Evolutionary conservation across 2,888 invertebrate genomes (phyloP).

Genomic region (Lamproptera curius): DNA sequence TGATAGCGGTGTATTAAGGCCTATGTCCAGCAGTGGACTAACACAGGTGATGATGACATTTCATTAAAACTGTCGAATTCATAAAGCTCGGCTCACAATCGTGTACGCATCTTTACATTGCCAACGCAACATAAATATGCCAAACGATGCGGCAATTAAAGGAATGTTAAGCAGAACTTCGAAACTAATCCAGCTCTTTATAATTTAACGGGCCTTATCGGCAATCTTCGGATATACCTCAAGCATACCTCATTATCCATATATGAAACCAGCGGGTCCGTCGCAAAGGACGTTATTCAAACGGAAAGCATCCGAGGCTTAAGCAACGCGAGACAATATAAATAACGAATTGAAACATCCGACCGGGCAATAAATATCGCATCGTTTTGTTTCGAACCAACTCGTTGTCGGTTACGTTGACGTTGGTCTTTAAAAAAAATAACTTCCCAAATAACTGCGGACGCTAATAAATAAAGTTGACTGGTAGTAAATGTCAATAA

Average conservation of each 20-base stretch:
- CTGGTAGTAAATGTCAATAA: conserved; percentile 77
- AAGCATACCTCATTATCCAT: conserved; percentile 45
- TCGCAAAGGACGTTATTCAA: conserved; percentile 64
- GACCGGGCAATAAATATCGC: conserved; percentile 64
- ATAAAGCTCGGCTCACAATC: too few species aligned
- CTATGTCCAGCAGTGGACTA: too few species aligned
- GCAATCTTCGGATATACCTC: conserved; percentile 34
- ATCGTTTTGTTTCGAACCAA: conserved; percentile 70
- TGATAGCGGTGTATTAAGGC: too few species aligned
- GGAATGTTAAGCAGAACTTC: conserved; percentile 33
- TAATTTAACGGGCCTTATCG: conserved; percentile 30
- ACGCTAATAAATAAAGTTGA: conserved; percentile 68
- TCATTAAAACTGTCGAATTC: too few species aligned
- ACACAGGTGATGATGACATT: too few species aligned
- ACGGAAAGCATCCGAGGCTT: conserved; percentile 50
- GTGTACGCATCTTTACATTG: too few species aligned
- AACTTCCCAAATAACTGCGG: conserved; percentile 72
- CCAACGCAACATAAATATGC: conserved; percentile 31
- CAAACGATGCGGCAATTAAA: conserved; percentile 25
- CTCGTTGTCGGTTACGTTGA: too few species aligned
- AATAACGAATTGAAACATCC: conserved; percentile 74
- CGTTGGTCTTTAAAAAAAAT: conserved; percentile 67
- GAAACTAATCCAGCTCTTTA: conserved; percentile 26
- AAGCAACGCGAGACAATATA: conserved; percentile 65
- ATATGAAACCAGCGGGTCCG: conserved; percentile 39